phyloP scores from a whole-genome alignment of 2,113 vertebrate species.

The Tamias sibiricus region DNA sequence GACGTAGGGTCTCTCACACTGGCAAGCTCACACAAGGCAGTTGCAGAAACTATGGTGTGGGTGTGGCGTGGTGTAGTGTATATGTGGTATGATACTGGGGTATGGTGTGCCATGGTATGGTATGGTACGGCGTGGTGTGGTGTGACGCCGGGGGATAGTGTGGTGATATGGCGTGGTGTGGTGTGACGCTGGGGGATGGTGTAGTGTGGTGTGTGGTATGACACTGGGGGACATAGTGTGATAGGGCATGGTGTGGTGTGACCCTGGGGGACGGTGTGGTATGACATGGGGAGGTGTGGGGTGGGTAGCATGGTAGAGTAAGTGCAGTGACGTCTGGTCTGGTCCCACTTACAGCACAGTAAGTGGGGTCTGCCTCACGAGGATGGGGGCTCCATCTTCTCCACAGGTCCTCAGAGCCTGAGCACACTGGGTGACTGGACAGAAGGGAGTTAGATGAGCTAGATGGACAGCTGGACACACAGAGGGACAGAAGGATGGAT shows the following conservation, averaged over 20 bases:
- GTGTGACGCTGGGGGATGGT: not conserved
- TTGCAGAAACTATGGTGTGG: too few relatives aligned
- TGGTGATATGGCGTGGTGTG: not conserved
- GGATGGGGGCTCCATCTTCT: not conserved
- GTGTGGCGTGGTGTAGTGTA: too few relatives aligned
- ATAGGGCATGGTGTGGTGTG: too few relatives aligned
- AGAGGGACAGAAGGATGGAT: not conserved
- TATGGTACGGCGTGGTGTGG: too few relatives aligned
- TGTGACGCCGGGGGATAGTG: too few relatives aligned
- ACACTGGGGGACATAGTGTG: not conserved
- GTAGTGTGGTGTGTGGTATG: not conserved
- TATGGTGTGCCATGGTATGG: not conserved
- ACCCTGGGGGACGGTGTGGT: not conserved
- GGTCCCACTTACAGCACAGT: too few relatives aligned
- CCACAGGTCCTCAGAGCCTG: not conserved
- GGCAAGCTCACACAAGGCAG: not conserved
- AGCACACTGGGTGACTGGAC: not conserved
- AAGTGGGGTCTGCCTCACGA: not conserved
- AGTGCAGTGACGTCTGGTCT: too few relatives aligned
- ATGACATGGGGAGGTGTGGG: too few relatives aligned
- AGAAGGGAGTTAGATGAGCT: too few relatives aligned
- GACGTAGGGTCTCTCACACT: fast-evolving
- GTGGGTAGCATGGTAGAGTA: too few relatives aligned
- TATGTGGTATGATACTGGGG: not conserved
- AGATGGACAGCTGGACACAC: too few relatives aligned